Conservation (phyloP, 37 sponge, comb jelly and placozoan genomes). For the Petrosia ficiformis region DNA sequence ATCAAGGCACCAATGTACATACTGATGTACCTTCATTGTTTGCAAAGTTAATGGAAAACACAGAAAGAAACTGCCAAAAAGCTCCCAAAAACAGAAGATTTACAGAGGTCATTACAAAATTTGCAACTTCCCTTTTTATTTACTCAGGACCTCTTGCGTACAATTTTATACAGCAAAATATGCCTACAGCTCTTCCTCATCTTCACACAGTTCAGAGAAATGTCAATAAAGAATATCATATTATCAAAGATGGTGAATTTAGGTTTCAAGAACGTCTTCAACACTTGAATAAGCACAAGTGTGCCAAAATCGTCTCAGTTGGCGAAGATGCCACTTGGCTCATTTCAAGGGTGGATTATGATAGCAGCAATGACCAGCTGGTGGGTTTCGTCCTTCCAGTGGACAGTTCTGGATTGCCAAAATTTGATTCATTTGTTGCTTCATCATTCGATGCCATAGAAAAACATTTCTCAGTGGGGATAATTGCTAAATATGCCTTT, state of each 20-base stretch:
- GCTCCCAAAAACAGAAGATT: not conserved
- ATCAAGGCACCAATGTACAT: not conserved
- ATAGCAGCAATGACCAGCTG: slow-evolving; percentile 1
- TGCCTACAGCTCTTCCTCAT: slow-evolving; percentile 57
- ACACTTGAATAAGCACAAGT: slow-evolving; percentile 16
- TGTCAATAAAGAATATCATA: slow-evolving; percentile 30
- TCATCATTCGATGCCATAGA: slow-evolving; percentile 37
- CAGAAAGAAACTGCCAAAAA: not conserved
- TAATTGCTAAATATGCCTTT: slow-evolving; percentile 32
- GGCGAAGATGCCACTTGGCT: slow-evolving; percentile 25
- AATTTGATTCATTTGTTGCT: slow-evolving; percentile 9
- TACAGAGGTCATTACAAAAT: slow-evolving; percentile 38
- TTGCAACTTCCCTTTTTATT: slow-evolving; percentile 46
- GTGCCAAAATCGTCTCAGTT: not conserved
- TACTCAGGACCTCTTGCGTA: slow-evolving; percentile 52
- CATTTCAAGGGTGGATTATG: slow-evolving; percentile 22
- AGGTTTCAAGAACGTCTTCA: slow-evolving; percentile 34
- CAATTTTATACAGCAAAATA: slow-evolving; percentile 53
- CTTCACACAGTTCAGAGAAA: slow-evolving; percentile 47
- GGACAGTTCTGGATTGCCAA: slow-evolving; percentile 5
- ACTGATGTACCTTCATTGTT: not conserved
- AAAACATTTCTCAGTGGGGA: not conserved
- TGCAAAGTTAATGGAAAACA: not conserved
- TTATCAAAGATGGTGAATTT: slow-evolving; percentile 53
- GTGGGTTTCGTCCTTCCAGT: slow-evolving; percentile 33